Base-by-base conservation (phyloP, 1,140 invertebrate genomes). In the Trichonephila clavata region DNA sequence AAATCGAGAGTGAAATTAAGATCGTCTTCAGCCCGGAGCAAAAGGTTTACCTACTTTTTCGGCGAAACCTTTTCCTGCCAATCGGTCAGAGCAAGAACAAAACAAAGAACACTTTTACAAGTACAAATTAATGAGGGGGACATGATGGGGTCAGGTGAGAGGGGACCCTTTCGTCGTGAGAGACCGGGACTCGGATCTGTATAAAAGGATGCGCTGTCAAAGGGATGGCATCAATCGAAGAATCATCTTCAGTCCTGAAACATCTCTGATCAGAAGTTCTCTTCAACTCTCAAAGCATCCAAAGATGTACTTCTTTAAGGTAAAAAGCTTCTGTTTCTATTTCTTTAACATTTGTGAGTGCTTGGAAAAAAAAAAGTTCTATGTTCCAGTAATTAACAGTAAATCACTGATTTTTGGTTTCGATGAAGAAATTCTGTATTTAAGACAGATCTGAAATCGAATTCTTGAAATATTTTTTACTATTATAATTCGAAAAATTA, bases 1-100 rank as follows among this genome's bases (percentile, higher is more conserved):
- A 50, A 81, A 81, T 81, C 77, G 77, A 81, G 32, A 81, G 77
- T 50, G 77, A 81, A 81, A 81, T 81, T 81, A 81, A 81, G 77
- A 43, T 24, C 77, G 77, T 81, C 77, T 81, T 81, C 77, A 50
- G 77, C 77, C 77, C 0, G 13, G 16, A n/a, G 77, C 18, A 24
- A 50, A 32, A 20, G 3, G 43, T 24, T 68, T 24, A 81, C 77
- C 77, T 81, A 81, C 32, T 81, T 81, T 24, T 18, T 81, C 27
- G 18, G 5, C 27, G 13, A 32, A 27, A 4, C 8, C 77, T 24
- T 68, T 68, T 27, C 65, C 24, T 68, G n/a, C 14, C n/a, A 21
- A 68, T n/a, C 65, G 65, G 65, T 68, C 65, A 68, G 14, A 24
- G 65, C n/a, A 68, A 24, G 24, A 68, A 24, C 65, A 68, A 24